These are phyloP conservation scores for Chelon auratus DNA, from an alignment of 2,797 vertebrate genomes.

Conservation along the genomic window DNA sequence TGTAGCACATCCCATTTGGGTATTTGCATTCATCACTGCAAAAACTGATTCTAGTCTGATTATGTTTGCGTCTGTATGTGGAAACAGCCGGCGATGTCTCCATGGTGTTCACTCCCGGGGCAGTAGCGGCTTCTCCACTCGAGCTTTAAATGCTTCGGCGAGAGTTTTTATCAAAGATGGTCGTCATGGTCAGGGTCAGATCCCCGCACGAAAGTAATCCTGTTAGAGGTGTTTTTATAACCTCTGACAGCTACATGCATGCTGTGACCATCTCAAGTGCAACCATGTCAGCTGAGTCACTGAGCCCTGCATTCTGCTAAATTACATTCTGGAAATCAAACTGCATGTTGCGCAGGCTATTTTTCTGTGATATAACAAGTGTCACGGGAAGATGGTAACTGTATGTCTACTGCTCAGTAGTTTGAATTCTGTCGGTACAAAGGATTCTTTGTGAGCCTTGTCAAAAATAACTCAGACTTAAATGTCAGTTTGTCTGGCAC, in stretches of 20 bases:
- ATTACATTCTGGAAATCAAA: constrained; percentile 17
- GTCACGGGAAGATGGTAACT: constrained; percentile 24
- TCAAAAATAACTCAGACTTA: background rate
- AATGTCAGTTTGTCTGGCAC: background rate
- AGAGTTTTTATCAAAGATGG: constrained; percentile 54
- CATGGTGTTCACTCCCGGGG: constrained; percentile 22
- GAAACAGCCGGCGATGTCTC: background rate
- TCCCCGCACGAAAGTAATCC: constrained; percentile 49
- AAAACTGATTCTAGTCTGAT: background rate
- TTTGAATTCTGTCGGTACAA: background rate
- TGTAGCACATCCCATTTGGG: background rate
- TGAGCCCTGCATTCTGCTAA: constrained; percentile 24
- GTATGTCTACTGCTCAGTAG: constrained; percentile 15
- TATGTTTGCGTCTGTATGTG: background rate
- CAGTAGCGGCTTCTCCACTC: constrained; percentile 20
- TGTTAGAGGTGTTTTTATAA: constrained; percentile 63
- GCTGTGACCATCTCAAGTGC: constrained; percentile 53
- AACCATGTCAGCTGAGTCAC: constrained; percentile 47
- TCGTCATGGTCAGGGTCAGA: constrained; percentile 56
- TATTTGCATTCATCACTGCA: constrained; percentile 8
- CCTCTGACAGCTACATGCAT: constrained; percentile 47
- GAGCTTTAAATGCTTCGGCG: constrained; percentile 42
- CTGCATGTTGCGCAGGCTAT: constrained; percentile 9
- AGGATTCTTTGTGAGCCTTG: background rate
- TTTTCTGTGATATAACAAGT: constrained; percentile 28